A percentile compares a stretch with the other conserved stretches of the same genome.
Evolutionary conservation across 2,888 invertebrate species (phyloP).

Genomic region (Rapana venosa): DNA sequence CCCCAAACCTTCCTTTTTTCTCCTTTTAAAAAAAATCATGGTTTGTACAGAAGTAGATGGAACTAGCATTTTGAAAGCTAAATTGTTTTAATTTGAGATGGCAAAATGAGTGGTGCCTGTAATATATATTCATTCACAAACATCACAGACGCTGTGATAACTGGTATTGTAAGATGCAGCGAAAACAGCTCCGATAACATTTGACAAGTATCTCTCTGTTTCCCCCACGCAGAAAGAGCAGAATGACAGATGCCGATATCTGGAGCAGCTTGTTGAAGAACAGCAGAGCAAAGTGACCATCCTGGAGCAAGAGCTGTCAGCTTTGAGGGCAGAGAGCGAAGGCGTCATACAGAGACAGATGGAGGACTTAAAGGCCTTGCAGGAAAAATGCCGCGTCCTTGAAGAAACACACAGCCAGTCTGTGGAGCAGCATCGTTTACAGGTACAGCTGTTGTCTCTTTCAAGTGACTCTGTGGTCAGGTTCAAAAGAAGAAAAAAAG

Average conservation of each 20-base stretch:
- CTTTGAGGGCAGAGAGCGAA: constrained; percentile 32
- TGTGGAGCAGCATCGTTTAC: constrained; percentile 52
- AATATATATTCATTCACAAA: too few species aligned
- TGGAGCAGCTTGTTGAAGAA: constrained; percentile 35
- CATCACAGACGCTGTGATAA: too few species aligned
- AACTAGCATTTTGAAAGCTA: too few species aligned
- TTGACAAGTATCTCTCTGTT: background rate
- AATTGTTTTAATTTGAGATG: too few species aligned
- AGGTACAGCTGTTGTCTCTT: constrained; percentile 48
- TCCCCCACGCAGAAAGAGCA: background rate
- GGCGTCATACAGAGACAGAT: constrained; percentile 34
- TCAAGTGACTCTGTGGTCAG: too few species aligned
- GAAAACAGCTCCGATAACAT: background rate
- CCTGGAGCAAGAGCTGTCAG: constrained; percentile 44
- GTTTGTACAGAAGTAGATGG: too few species aligned
- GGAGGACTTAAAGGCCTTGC: constrained; percentile 34
- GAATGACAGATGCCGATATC: constrained; percentile 11
- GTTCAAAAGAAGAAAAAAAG: too few species aligned
- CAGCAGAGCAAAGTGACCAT: constrained; percentile 37
- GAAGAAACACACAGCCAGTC: constrained; percentile 48
- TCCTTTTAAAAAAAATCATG: too few species aligned
- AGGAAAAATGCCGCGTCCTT: constrained; percentile 47
- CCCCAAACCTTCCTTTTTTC: too few species aligned
- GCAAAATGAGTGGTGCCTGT: too few species aligned
- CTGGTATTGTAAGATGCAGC: background rate